Evolutionary conservation across 23 tunicate species (phyloP).

Genomic region (Trididemnum clinides): DNA sequence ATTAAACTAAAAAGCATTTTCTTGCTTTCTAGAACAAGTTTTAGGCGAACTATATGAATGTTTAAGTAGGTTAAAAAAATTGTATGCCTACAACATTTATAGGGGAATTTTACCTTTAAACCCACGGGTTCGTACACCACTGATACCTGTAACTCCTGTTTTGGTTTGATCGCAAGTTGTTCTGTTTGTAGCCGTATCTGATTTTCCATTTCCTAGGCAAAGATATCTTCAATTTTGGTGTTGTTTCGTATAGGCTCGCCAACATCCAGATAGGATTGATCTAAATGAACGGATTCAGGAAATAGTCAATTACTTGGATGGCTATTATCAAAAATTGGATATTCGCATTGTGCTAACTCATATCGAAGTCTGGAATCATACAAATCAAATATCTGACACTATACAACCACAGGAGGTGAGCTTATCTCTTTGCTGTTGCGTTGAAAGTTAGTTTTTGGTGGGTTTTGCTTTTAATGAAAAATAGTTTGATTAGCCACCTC

Average conservation of each 20-base stretch:
- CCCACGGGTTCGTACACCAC: no score
- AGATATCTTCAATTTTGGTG: no score
- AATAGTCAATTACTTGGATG: constrained; percentile 70
- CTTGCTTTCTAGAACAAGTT: no score
- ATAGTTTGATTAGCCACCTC: neutral
- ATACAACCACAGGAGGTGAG: constrained; percentile 45
- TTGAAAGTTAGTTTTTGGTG: neutral
- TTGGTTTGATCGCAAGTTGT: no score
- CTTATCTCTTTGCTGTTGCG: neutral
- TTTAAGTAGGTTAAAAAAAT: no score
- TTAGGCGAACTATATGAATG: no score
- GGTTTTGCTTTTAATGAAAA: neutral
- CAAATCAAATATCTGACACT: constrained; percentile 39
- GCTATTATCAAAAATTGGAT: constrained; percentile 42
- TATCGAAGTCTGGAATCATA: constrained; percentile 76
- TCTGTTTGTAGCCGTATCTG: no score
- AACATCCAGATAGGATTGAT: neutral
- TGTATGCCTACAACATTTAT: no score
- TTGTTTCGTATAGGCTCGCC: neutral
- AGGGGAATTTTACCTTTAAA: no score
- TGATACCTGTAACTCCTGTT: no score
- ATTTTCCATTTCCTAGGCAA: no score
- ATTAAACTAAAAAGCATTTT: no score
- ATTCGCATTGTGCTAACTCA: constrained; percentile 65
- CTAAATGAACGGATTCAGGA: constrained; percentile 31